phyloP scores from a whole-genome alignment of 1,140 invertebrate species.

The Drosophila biarmipes region DNA sequence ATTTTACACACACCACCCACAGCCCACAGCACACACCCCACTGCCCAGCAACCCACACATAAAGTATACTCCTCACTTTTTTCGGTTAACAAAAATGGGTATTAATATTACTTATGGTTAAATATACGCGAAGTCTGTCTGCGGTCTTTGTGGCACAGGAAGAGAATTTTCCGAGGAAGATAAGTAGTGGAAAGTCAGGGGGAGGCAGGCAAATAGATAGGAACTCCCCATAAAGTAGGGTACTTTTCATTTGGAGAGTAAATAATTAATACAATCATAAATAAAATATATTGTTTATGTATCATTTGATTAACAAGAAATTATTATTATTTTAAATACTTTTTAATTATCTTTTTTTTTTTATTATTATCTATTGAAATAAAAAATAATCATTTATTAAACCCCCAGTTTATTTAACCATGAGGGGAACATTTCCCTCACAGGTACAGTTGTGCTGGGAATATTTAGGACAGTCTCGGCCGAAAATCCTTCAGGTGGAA shows the following conservation, averaged over 20 bases:
- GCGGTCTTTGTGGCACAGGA: constrained; percentile 28
- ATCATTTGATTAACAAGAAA: no score
- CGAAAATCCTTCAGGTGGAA: constrained; percentile 1
- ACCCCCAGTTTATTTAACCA: constrained; percentile 19
- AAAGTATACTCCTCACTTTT: constrained; percentile 51
- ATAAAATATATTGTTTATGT: no score
- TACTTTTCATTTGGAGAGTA: background rate
- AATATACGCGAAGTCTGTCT: constrained; percentile 76
- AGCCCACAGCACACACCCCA: background rate
- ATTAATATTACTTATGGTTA: constrained; percentile 83
- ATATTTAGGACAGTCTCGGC: constrained; percentile 8
- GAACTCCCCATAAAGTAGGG: background rate
- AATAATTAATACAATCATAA: no score
- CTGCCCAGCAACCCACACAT: constrained; percentile 36
- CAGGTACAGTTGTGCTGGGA: constrained; percentile 17
- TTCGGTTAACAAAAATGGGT: constrained; percentile 71
- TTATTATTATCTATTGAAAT: no score
- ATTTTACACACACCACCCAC: constrained; percentile 67
- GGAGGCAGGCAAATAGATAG: constrained; percentile 11
- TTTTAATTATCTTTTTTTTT: no score
- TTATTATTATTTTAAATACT: no score
- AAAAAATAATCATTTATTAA: constrained; percentile 8
- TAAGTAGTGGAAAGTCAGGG: background rate
- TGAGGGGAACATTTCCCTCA: background rate
- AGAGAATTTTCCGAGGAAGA: background rate